Conservation (phyloP, 2,113 vertebrate species). For the Carassius auratus region DNA sequence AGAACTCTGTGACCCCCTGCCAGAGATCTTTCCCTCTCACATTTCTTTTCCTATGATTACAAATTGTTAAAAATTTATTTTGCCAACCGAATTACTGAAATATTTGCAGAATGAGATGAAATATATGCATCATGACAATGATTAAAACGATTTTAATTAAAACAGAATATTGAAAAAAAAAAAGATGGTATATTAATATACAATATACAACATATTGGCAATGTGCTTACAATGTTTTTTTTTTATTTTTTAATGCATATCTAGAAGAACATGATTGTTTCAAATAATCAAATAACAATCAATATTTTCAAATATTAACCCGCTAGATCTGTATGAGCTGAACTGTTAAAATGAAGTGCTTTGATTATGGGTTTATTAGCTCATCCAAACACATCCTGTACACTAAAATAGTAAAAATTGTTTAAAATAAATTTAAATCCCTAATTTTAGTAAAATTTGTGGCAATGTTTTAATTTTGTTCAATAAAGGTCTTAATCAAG, state of each 20-base stretch:
- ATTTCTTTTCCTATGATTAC: slow-evolving; percentile 10
- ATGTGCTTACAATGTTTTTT: neutral
- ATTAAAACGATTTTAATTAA: neutral
- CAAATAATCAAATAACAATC: neutral
- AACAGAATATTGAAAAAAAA: neutral
- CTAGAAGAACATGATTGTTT: neutral
- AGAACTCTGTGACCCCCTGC: slow-evolving; percentile 45
- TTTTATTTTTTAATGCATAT: neutral
- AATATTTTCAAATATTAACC: neutral
- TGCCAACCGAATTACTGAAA: neutral
- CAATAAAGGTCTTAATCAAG: neutral
- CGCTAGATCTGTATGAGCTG: neutral
- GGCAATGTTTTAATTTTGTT: neutral
- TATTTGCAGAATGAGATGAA: neutral
- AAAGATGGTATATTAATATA: neutral
- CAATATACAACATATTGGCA: neutral
- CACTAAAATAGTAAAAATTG: neutral
- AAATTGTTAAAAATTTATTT: neutral
- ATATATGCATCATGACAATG: neutral
- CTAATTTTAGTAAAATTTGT: too few relatives aligned
- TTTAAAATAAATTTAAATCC: neutral
- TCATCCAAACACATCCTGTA: neutral
- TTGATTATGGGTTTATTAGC: neutral
- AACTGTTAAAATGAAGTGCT: neutral
- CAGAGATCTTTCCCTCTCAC: slow-evolving; percentile 34